A percentile compares a stretch with the other conserved stretches of the same genome.
phyloP scores from a whole-genome alignment of 2,888 invertebrate species.

The Drosophila eohydei region DNA sequence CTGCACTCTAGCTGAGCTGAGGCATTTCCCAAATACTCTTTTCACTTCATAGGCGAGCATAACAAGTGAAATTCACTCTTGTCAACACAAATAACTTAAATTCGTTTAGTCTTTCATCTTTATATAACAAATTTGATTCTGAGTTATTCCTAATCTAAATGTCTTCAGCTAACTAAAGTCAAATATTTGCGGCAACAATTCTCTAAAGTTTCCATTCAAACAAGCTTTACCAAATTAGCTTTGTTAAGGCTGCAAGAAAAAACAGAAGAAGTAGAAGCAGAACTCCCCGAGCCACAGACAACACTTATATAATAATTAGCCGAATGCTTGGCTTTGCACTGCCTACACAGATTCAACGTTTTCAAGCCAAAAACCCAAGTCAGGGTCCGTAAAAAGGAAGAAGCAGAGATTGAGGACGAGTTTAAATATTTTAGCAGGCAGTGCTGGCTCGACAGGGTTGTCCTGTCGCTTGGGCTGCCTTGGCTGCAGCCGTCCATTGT shows the following conservation, averaged over 20 bases:
- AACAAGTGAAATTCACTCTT: neutral
- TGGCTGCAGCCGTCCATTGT: constrained; percentile 30
- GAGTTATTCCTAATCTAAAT: constrained; percentile 4
- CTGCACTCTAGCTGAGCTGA: too few species aligned
- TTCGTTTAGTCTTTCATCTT: neutral
- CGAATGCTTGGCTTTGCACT: constrained; percentile 47
- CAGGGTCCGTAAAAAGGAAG: constrained; percentile 21
- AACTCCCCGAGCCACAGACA: constrained; percentile 21
- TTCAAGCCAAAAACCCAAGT: constrained; percentile 1
- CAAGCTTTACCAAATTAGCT: constrained; percentile 22
- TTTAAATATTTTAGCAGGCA: constrained; percentile 70
- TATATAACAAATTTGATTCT: constrained; percentile 2
- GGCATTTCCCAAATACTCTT: neutral
- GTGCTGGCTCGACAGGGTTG: constrained; percentile 12
- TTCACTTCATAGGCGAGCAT: neutral
- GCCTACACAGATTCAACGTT: constrained; percentile 2
- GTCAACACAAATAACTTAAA: neutral
- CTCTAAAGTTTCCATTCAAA: constrained; percentile 3
- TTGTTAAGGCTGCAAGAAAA: constrained; percentile 11
- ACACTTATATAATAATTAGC: constrained; percentile 69
- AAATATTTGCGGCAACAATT: constrained; percentile 6
- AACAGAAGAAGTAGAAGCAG: too few species aligned
- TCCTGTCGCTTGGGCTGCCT: neutral
- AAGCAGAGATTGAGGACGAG: constrained; percentile 39
- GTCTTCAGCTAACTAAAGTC: constrained; percentile 4